Base-by-base conservation (phyloP, 64 coral and sea anemone species). In the Montipora foliosa region DNA sequence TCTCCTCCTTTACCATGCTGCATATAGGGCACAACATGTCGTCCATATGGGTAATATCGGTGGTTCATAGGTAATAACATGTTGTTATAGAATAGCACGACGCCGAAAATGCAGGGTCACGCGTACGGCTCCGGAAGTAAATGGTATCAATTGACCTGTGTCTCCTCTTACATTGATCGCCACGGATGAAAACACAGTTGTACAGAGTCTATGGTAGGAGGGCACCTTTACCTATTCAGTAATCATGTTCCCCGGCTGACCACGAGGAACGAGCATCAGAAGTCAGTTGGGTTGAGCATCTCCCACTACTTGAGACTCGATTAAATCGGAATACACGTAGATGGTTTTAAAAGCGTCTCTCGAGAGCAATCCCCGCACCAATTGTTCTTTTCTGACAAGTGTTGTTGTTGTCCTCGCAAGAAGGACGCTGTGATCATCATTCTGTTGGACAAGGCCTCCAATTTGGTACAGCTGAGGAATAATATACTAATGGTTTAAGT, bases 61-160 rank as follows among this genome's bases (percentile, higher is more conserved):
- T 59, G 47, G n/a, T 80, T 80, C 78, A 8, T 80, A 4, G 46
- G 78, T 19, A 80, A 11, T 3, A 49, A 7, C 45, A 3, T 37
- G 29, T 29, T 47, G 53, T 80, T 37, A 61, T 37, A 64, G 55
- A 84, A 84, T 84, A 44, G 57, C 53, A n/a, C 81, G 53, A 14
- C 53, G 81, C 22, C 81, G 5, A 47, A 84, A 84, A 47, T 84
- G 81, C 15, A 84, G 60, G 25, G 53, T 84, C 24, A 84, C 57
- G 7, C 53, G 81, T 5, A 64, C 17, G 4, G n/a, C n/a, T 14
- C 81, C 19, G 44, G 81, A 84, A 12, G 81, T 0, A 84, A 84
- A 84, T 84, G 81, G 64, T 47, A 84, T 69, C n/a, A 84, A 64
- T 22, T 84, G 55, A 4, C 81, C 81, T 16, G 57, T 22, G 3